phyloP scores from a whole-genome alignment of 92 coral and sea anemone species.

The Heteractis magnifica region DNA sequence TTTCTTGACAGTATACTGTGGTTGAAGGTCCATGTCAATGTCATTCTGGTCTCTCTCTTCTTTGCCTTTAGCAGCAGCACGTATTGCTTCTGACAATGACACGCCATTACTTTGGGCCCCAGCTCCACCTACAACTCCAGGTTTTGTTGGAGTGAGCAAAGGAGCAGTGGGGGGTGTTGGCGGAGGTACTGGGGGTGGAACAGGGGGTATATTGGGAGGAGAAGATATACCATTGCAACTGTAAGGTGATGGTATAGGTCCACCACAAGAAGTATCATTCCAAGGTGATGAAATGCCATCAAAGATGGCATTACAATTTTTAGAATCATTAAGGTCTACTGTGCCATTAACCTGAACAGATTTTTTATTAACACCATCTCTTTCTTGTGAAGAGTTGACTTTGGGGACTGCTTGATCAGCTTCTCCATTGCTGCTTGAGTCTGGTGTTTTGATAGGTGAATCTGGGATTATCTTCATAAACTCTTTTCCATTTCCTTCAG shows the following conservation, averaged over 20 bases:
- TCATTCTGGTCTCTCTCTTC: background rate
- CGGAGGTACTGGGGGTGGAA: slow-evolving; percentile 54
- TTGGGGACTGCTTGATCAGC: background rate
- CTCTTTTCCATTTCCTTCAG: background rate
- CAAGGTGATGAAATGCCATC: background rate
- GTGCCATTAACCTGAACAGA: no score
- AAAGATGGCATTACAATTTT: background rate
- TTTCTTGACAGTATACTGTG: slow-evolving; percentile 6
- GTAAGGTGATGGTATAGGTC: slow-evolving; percentile 24
- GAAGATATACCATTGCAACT: slow-evolving; percentile 5
- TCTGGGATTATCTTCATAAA: slow-evolving; percentile 21
- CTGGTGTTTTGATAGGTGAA: slow-evolving; percentile 1
- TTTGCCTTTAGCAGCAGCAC: slow-evolving; percentile 27
- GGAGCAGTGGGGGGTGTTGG: slow-evolving; percentile 39
- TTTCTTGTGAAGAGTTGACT: background rate
- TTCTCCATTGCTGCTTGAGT: slow-evolving; percentile 10
- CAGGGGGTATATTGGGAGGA: slow-evolving; percentile 3
- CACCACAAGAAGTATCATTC: slow-evolving; percentile 1
- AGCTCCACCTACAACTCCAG: slow-evolving; percentile 77
- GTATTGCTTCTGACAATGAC: slow-evolving; percentile 54
- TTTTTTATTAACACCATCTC: background rate
- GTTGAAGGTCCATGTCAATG: slow-evolving; percentile 10
- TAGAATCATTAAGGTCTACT: background rate
- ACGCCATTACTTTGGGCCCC: slow-evolving; percentile 32
- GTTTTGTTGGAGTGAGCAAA: slow-evolving; percentile 23